A percentile compares a stretch with the other conserved stretches of the same genome.
Conservation (phyloP, 1,140 invertebrate genomes). For the Ridgeia piscesae region DNA sequence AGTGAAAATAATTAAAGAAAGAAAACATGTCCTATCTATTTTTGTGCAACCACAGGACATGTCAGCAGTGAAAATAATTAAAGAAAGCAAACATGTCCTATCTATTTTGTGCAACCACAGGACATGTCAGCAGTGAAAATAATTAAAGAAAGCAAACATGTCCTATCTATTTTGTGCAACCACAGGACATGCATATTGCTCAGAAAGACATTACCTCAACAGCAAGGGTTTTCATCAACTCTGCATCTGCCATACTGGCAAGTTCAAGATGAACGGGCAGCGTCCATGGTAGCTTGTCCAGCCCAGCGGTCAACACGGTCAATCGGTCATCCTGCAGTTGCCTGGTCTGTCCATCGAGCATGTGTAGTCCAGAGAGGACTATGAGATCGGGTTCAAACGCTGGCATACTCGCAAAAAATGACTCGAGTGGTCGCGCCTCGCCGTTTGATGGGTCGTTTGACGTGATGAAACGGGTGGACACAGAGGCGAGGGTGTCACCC, state of each 20-base stretch:
- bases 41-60: too few species aligned
- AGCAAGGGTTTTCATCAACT: conserved; percentile 50
- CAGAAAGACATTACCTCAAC: conserved; percentile 43
- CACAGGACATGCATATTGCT: too few species aligned
- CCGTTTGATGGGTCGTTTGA: conserved; percentile 58
- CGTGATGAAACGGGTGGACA: conserved; percentile 60
- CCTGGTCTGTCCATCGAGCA: conserved; percentile 53
- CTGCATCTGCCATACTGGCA: conserved; percentile 57
- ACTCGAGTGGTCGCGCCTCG: conserved; percentile 51
- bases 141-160: too few species aligned
- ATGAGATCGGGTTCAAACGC: conserved; percentile 55
- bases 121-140: too few species aligned
- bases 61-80: too few species aligned
- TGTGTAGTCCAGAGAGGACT: conserved; percentile 58
- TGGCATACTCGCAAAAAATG: conserved; percentile 55
- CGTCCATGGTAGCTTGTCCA: conserved; percentile 43
- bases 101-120: too few species aligned
- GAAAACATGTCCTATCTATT: too few species aligned
- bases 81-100: too few species aligned
- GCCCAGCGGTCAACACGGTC: conserved; percentile 41
- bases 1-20: too few species aligned
- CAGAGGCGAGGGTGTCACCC: conserved; percentile 49
- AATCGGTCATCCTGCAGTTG: conserved; percentile 53
- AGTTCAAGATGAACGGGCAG: conserved; percentile 59
- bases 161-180: too few species aligned